phyloP scores from a whole-genome alignment of 2,888 invertebrate species.

The Erebia aethiops region DNA sequence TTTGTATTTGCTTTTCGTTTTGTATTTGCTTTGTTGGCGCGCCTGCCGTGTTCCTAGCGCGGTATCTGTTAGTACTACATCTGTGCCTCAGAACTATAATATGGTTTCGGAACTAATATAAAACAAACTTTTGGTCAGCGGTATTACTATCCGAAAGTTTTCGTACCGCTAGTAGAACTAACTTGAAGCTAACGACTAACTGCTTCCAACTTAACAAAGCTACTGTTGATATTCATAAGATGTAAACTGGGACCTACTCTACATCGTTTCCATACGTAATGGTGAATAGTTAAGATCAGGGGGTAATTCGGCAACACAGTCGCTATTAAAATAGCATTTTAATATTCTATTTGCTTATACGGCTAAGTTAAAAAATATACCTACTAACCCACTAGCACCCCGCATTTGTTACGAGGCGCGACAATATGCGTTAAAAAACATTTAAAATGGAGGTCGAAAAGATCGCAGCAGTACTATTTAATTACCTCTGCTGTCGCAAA shows the following conservation, averaged over 20 bases:
- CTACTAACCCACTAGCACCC: no score
- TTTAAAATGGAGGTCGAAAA: no score
- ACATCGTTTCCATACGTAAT: background rate
- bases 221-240: conserved; percentile 15
- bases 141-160: conserved; percentile 12
- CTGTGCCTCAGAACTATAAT: background rate
- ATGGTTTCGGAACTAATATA: background rate
- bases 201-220: conserved; percentile 12
- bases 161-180: conserved; percentile 14
- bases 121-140: conserved; percentile 11
- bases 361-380: no score
- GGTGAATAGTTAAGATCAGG: background rate
- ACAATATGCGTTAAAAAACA: no score
- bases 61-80: no score
- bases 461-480: no score
- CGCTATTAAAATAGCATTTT: background rate
- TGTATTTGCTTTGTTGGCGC: no score
- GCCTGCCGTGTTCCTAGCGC: no score
- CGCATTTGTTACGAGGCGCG: no score
- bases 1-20: no score
- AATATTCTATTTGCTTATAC: background rate
- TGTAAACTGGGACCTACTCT: conserved; percentile 11
- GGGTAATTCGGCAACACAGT: background rate
- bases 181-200: conserved; percentile 20
- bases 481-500: no score